These are phyloP conservation scores for Pristionchus arcanus DNA, from an alignment of 2,888 invertebrate genomes.

Conservation along the genomic window DNA sequence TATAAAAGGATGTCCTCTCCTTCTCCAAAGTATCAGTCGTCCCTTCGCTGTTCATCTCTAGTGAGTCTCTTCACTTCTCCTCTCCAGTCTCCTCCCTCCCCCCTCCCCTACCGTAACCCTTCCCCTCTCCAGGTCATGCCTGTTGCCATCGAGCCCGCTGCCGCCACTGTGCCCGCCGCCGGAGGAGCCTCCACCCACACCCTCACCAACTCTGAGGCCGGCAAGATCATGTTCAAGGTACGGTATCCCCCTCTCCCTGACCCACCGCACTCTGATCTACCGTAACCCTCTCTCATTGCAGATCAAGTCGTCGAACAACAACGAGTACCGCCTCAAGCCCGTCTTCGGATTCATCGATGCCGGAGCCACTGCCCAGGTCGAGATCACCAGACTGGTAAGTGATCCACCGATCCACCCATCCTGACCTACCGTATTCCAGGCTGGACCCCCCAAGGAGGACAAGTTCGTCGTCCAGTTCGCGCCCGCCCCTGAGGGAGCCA, in stretches of 20 bases:
- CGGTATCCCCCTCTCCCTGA: not conserved
- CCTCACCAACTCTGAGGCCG: constrained; percentile 47
- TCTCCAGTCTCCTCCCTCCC: not conserved
- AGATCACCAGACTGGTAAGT: constrained; percentile 52
- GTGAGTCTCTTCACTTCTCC: constrained; percentile 17
- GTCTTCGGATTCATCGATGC: constrained; percentile 54
- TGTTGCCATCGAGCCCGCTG: constrained; percentile 45
- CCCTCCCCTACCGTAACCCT: not conserved
- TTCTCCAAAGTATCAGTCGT: not conserved
- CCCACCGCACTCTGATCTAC: not conserved
- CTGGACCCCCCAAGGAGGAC: constrained; percentile 55
- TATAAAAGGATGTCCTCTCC: not conserved
- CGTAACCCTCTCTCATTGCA: not conserved
- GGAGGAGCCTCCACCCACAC: constrained; percentile 53
- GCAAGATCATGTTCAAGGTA: constrained; percentile 53
- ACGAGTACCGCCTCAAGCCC: constrained; percentile 54
- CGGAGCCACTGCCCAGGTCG: constrained; percentile 38
- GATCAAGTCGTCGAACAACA: constrained; percentile 55
- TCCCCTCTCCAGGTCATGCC: constrained; percentile 17
- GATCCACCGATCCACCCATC: not conserved
- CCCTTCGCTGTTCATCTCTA: not conserved
- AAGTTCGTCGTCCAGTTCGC: constrained; percentile 54
- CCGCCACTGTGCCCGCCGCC: constrained; percentile 52
- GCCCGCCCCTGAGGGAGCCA: constrained; percentile 54
- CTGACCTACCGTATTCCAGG: constrained; percentile 24